Percentiles rank a stretch among this genome's conserved stretches.
phyloP scores from a whole-genome alignment of 2,797 vertebrate genomes.

The Neostethus bicornis region DNA sequence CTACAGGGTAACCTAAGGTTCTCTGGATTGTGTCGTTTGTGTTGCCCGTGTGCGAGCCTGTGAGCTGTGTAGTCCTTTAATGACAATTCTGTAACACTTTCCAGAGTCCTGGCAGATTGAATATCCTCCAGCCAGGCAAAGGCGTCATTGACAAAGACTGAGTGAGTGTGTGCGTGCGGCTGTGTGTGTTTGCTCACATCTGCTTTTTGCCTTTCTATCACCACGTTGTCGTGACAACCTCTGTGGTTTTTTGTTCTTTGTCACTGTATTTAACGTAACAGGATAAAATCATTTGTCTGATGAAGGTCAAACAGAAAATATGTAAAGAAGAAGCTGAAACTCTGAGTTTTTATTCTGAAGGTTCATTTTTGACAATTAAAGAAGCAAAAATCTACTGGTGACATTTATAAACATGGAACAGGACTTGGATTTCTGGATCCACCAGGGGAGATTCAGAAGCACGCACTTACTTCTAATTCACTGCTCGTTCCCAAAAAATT shows the following conservation, averaged over 20 bases:
- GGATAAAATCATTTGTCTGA: conserved; percentile 60
- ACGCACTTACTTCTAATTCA: conserved; percentile 32
- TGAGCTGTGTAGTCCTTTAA: conserved; percentile 31
- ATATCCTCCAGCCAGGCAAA: conserved; percentile 45
- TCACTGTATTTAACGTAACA: conserved; percentile 54
- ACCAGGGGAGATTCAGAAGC: conserved; percentile 22
- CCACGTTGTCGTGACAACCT: conserved; percentile 76
- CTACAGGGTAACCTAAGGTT: too few relatives aligned
- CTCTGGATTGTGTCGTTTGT: background rate
- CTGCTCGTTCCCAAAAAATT: conserved; percentile 40
- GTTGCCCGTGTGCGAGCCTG: too few relatives aligned
- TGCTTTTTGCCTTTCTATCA: conserved; percentile 56
- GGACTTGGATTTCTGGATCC: conserved; percentile 35
- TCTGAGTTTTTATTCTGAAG: background rate
- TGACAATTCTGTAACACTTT: conserved; percentile 40
- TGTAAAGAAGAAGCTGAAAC: conserved; percentile 1
- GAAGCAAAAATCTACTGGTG: conserved; percentile 12
- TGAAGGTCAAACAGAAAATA: conserved; percentile 50
- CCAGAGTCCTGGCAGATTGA: conserved; percentile 47
- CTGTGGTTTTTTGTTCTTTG: conserved; percentile 64
- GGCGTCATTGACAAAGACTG: conserved; percentile 43
- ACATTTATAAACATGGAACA: conserved; percentile 37
- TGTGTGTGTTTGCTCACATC: conserved; percentile 27
- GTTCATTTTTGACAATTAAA: background rate
- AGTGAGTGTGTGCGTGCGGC: conserved; percentile 16